These are phyloP conservation scores for Ptychodera flava DNA, from an alignment of 35 echinoderm and acorn worm genomes.

Conservation along the genomic window DNA sequence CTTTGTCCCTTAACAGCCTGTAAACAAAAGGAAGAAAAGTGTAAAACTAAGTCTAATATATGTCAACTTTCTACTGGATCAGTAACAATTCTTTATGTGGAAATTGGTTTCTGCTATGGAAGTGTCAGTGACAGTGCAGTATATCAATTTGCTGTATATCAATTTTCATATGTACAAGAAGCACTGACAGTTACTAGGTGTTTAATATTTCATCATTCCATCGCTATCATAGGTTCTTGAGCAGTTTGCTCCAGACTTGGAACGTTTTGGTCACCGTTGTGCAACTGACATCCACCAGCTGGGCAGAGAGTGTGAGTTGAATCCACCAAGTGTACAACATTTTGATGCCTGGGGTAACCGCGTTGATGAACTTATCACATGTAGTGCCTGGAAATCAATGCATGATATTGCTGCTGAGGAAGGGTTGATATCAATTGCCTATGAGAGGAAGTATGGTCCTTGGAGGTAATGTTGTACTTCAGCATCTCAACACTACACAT, in stretches of 20 bases:
- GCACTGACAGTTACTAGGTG: too few relatives aligned
- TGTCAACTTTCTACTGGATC: too few relatives aligned
- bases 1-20: too few relatives aligned
- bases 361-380: slow-evolving; percentile 66
- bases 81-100: too few relatives aligned
- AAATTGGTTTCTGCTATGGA: too few relatives aligned
- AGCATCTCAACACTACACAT: too few relatives aligned
- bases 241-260: slow-evolving; percentile 58
- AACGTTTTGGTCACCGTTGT: slow-evolving; percentile 65
- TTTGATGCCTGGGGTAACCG: slow-evolving; percentile 97
- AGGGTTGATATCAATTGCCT: slow-evolving; percentile 88
- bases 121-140: too few relatives aligned
- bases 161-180: too few relatives aligned
- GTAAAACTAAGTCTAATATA: too few relatives aligned
- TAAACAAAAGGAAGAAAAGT: too few relatives aligned
- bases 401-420: slow-evolving; percentile 78
- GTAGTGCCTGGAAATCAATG: slow-evolving; percentile 84
- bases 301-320: slow-evolving; percentile 63
- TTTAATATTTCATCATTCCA: background rate
- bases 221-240: slow-evolving; percentile 40
- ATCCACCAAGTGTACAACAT: slow-evolving; percentile 44
- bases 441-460: slow-evolving; percentile 73
- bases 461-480: slow-evolving; percentile 62
- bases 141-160: too few relatives aligned
- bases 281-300: slow-evolving; percentile 60